phyloP scores from a whole-genome alignment of 2,113 vertebrate genomes.

The Oophaga pumilio region DNA sequence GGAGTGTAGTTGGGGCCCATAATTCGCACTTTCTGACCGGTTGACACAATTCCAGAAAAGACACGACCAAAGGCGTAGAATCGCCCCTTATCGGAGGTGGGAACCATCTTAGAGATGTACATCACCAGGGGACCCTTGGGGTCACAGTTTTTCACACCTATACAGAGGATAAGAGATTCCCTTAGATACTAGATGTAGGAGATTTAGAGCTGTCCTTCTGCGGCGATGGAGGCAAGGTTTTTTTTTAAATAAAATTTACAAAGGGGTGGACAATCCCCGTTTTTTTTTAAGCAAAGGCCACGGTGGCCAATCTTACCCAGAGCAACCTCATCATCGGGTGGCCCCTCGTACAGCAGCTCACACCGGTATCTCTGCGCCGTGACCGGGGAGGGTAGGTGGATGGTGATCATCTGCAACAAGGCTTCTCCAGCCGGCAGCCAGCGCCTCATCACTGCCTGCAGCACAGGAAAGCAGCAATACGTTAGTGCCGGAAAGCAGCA shows the following conservation, averaged over 20 bases:
- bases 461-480: not conserved
- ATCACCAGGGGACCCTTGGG: slow-evolving; percentile 70
- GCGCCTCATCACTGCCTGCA: slow-evolving; percentile 89
- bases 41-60: slow-evolving; percentile 69
- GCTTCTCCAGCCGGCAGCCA: slow-evolving; percentile 95
- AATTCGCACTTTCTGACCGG: slow-evolving; percentile 69
- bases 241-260: too few species aligned
- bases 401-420: slow-evolving; percentile 96
- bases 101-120: slow-evolving; percentile 71
- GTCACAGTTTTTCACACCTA: slow-evolving; percentile 72
- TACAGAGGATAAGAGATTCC: not conserved
- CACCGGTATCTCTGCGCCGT: slow-evolving; percentile 95
- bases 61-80: slow-evolving; percentile 71
- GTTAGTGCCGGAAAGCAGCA: not conserved
- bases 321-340: slow-evolving; percentile 89
- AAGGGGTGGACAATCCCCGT: too few species aligned
- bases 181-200: too few species aligned
- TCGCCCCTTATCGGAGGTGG: slow-evolving; percentile 68
- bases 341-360: slow-evolving; percentile 94
- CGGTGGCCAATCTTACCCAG: slow-evolving; percentile 76
- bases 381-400: slow-evolving; percentile 93
- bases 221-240: too few species aligned
- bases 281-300: not conserved
- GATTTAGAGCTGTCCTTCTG: too few species aligned
- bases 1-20: slow-evolving; percentile 71